phyloP scores from a whole-genome alignment of 2,888 invertebrate genomes.

The Aphodius granarius region DNA sequence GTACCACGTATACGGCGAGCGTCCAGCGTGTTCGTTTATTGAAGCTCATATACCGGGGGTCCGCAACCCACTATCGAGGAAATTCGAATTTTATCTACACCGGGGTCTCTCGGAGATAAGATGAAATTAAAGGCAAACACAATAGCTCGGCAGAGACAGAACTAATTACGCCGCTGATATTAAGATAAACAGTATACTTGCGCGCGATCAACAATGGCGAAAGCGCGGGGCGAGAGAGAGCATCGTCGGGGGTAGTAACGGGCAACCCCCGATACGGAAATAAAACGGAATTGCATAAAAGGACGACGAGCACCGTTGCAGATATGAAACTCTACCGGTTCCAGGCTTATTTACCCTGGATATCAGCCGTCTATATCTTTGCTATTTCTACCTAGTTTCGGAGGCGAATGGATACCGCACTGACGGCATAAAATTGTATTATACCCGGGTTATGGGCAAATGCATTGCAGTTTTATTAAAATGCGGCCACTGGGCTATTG shows the following conservation, averaged over 20 bases:
- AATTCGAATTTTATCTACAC: neutral
- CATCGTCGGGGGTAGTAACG: neutral
- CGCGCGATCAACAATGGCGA: no score
- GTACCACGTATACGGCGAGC: neutral
- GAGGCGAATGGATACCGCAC: neutral
- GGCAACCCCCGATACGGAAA: neutral
- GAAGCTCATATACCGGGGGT: neutral
- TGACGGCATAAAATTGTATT: neutral
- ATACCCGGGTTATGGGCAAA: neutral
- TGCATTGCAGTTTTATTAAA: neutral
- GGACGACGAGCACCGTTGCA: neutral
- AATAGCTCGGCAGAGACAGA: neutral
- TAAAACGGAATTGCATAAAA: neutral
- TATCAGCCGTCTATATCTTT: neutral
- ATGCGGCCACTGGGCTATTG: neutral
- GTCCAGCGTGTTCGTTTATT: neutral
- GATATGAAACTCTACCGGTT: neutral
- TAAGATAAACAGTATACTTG: slow-evolving; percentile 2
- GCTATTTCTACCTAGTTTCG: neutral
- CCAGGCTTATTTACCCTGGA: neutral
- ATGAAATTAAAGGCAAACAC: slow-evolving; percentile 13
- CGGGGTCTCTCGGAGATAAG: neutral
- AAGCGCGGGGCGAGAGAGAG: neutral
- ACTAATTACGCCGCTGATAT: slow-evolving; percentile 9
- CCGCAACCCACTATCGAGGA: neutral